Conservation (phyloP, 1,140 invertebrate species). For the Heliconius hermathena region DNA sequence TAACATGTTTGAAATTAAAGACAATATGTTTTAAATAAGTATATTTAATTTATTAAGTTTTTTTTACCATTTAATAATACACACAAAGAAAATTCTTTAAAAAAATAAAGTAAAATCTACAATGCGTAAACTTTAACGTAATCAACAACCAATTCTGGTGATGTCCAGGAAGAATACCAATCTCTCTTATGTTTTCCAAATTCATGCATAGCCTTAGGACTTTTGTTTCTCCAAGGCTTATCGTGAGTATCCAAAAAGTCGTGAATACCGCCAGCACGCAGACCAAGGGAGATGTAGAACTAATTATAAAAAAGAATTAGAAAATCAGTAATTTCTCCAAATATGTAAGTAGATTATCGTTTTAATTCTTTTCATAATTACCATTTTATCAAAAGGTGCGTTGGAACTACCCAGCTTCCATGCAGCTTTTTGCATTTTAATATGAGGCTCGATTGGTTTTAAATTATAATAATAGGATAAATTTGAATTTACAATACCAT, state of each 20-base stretch:
- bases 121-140: slow-evolving; percentile 84
- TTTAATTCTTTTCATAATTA: background rate
- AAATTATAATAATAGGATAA: background rate
- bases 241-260: slow-evolving; percentile 85
- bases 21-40: too few species aligned
- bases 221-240: slow-evolving; percentile 89
- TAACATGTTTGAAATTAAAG: too few species aligned
- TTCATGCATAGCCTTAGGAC: slow-evolving; percentile 79
- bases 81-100: too few species aligned
- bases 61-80: too few species aligned
- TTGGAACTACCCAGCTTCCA: background rate
- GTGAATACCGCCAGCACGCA: slow-evolving; percentile 88
- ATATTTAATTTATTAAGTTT: too few species aligned
- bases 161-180: slow-evolving; percentile 85
- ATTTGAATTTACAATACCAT: background rate
- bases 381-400: slow-evolving; percentile 32
- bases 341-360: background rate
- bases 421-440: background rate
- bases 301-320: slow-evolving; percentile 59
- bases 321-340: background rate
- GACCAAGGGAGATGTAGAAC: slow-evolving; percentile 89
- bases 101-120: slow-evolving; percentile 27
- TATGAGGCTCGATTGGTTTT: background rate
- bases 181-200: slow-evolving; percentile 84
- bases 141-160: slow-evolving; percentile 83